phyloP scores from a whole-genome alignment of 2,888 invertebrate genomes.

The Ormyrus thymus region DNA sequence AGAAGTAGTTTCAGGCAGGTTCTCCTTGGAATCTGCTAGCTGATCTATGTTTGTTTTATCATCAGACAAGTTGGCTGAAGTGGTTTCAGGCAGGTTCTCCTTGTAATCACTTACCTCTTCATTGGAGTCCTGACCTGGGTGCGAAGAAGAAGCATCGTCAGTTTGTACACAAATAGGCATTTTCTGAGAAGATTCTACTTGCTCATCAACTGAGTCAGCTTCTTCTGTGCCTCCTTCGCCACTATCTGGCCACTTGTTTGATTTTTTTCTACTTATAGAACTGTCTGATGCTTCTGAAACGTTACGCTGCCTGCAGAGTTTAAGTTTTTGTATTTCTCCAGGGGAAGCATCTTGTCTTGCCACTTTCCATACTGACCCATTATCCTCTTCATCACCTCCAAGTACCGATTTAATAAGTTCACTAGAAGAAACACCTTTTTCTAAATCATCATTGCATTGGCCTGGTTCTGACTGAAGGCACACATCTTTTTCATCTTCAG shows the following conservation, averaged over 20 bases:
- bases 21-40: constrained; percentile 72
- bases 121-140: constrained; percentile 71
- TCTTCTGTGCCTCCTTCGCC: constrained; percentile 71
- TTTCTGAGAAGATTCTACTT: constrained; percentile 66
- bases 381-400: constrained; percentile 67
- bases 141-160: constrained; percentile 69
- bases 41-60: constrained; percentile 74
- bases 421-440: constrained; percentile 57
- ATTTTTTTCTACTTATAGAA: constrained; percentile 68
- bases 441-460: constrained; percentile 55
- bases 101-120: constrained; percentile 75
- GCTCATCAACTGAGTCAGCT: constrained; percentile 73
- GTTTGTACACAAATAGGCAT: constrained; percentile 62
- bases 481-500: constrained; percentile 62
- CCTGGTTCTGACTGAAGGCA: constrained; percentile 48
- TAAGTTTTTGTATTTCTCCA: constrained; percentile 81
- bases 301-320: constrained; percentile 79
- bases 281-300: constrained; percentile 71
- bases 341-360: constrained; percentile 74
- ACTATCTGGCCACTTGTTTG: constrained; percentile 70
- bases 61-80: constrained; percentile 74
- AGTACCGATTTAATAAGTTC: constrained; percentile 55
- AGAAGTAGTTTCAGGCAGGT: constrained; percentile 72
- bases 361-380: constrained; percentile 75
- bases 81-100: constrained; percentile 74